These are phyloP conservation scores for Seriola rivoliana DNA, from an alignment of 2,113 vertebrate genomes.

Conservation along the genomic window DNA sequence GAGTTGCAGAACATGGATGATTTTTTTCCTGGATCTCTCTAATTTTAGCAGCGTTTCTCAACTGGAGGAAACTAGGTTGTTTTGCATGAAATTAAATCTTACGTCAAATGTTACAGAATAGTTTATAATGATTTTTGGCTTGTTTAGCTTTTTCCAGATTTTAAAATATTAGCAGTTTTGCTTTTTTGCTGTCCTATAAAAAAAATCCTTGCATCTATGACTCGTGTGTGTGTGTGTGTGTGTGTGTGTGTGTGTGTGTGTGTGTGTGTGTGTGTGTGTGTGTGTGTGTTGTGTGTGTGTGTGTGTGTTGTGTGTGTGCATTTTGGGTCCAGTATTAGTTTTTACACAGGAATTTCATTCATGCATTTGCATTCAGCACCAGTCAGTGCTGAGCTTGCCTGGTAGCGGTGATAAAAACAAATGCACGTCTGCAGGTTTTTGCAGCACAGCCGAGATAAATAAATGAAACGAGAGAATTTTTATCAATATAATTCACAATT, in stretches of 20 bases:
- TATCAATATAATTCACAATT: not conserved
- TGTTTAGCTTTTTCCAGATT: not conserved
- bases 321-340: not conserved
- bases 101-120: not conserved
- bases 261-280: too few relatives aligned
- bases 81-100: not conserved
- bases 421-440: not conserved
- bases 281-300: too few relatives aligned
- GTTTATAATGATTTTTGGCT: not conserved
- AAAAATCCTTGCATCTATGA: not conserved
- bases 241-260: too few relatives aligned
- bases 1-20: too few relatives aligned
- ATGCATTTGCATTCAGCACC: not conserved
- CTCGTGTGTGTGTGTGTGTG: not conserved
- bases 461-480: not conserved
- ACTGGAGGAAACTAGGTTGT: not conserved
- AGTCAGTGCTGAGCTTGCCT: not conserved
- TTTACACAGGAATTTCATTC: not conserved
- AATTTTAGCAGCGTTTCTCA: not conserved
- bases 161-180: too few relatives aligned
- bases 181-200: not conserved
- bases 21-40: too few relatives aligned
- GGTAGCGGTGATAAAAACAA: not conserved
- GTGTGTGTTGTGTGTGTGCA: too few relatives aligned
- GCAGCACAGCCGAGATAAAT: too few relatives aligned